phyloP scores from a whole-genome alignment of 2,113 vertebrate genomes.

The Anoplopoma fimbria region DNA sequence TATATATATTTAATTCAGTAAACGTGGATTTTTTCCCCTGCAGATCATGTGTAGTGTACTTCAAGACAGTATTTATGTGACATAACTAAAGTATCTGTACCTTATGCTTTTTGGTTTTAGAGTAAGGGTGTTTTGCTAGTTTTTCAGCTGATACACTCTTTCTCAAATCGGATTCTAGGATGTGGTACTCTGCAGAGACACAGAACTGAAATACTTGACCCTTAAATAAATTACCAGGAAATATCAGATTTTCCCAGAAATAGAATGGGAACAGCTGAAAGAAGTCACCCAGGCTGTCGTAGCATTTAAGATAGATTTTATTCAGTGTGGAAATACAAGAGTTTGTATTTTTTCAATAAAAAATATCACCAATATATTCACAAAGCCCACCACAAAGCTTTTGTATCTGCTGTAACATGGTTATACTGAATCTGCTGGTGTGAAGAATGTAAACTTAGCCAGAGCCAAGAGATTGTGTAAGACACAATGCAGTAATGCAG shows the following conservation, averaged over 20 bases:
- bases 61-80: neutral
- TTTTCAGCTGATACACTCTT: neutral
- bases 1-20: no score
- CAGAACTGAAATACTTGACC: neutral
- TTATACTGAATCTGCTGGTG: conserved; percentile 2
- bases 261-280: neutral
- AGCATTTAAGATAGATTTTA: conserved; percentile 63
- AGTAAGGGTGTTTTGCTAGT: no score
- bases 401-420: conserved; percentile 24
- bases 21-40: neutral
- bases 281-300: conserved; percentile 9
- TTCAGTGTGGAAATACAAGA: conserved; percentile 66
- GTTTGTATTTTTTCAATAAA: conserved; percentile 47
- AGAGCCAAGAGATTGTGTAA: conserved; percentile 7
- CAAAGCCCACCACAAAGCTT: conserved; percentile 53
- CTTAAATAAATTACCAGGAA: neutral
- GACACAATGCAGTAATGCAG: neutral
- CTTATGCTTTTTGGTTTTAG: neutral
- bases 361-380: conserved; percentile 55
- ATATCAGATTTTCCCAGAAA: neutral
- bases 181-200: neutral
- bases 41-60: neutral
- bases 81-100: neutral
- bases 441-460: conserved; percentile 33
- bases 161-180: neutral